These are phyloP conservation scores for Halcyon leucocephala DNA, from an alignment of 2,797 vertebrate genomes.

Conservation along the genomic window DNA sequence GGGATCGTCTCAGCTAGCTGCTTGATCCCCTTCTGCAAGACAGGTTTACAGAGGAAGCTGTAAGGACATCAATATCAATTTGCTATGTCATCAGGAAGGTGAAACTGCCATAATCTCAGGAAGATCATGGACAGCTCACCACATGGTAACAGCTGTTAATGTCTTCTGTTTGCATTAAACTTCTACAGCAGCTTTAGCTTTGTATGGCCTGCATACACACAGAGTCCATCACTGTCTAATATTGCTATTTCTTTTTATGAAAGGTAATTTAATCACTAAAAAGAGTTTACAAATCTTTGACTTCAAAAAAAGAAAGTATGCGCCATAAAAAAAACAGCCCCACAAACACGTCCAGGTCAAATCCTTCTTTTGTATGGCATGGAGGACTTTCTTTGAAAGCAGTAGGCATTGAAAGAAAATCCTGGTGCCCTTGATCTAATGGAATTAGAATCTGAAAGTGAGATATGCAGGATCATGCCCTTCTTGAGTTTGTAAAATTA, in stretches of 20 bases:
- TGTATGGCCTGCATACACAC: background rate
- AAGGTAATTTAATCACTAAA: background rate
- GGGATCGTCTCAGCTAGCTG: background rate
- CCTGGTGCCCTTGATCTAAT: background rate
- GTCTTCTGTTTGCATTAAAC: background rate
- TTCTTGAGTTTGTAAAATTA: background rate
- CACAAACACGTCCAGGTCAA: background rate
- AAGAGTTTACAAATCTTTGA: background rate
- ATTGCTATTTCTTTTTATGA: background rate
- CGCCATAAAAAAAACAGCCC: background rate
- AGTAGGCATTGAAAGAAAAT: background rate
- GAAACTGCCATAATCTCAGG: background rate
- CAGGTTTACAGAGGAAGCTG: background rate
- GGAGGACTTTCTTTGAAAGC: background rate
- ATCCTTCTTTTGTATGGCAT: background rate
- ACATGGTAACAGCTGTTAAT: background rate
- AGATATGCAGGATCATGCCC: background rate
- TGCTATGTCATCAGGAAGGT: background rate
- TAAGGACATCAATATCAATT: background rate
- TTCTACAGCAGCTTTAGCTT: background rate
- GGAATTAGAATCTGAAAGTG: background rate
- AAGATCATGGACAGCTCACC: background rate
- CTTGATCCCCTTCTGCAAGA: background rate
- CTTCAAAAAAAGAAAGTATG: background rate
- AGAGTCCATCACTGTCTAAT: background rate